Base-by-base conservation (phyloP, 2,113 vertebrate species). In the Myocastor coypus region DNA sequence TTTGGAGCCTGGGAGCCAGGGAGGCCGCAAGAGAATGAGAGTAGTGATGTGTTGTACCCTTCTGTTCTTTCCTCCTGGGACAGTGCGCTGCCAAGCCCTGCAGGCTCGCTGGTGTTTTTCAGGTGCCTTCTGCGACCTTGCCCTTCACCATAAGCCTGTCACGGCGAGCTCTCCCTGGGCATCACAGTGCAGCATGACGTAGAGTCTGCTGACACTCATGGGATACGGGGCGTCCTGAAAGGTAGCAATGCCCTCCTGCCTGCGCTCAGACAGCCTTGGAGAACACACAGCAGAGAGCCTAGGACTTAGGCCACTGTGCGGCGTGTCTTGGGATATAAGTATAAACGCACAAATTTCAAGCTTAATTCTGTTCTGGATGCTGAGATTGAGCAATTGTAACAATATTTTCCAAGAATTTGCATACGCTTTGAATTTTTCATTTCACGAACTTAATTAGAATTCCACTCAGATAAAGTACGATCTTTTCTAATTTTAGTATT, bases 401-500 rank as follows among this genome's bases (percentile, higher is more conserved):
- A 63, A 50, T 57, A 40, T 84, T 96, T 63, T 59, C 52, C 14
- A 69, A 91, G 22, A 89, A 83, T 80, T 81, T 90, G 50, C 40
- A 81, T 64, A 80, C 78, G 40, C 2, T 10, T 61, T 84, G 57
- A 91, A 69, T 73, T 94, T 64, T 50, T 73, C 24, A 82, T 59
- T 52, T 37, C 24, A 59, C 11, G 85, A 57, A 77, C 66, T 85
- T 68, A 50, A 75, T 0, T 68, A 93, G 57, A 82, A 77, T 69
- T 82, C 64, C n/a, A 40, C 24, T 82, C 42, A 5, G 40, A 61
- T 30, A 57, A 32, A 17, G 63, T 11, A 50, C 40, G 57, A 19
- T 34, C 16, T 82, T 86, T 82, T n/a, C 3, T 83, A 93, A 77
- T 50, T 89, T 93, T 81, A 81, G 12, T 34, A 63, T 86, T 97